Evolutionary conservation across 2,888 invertebrate genomes (phyloP), one percentile per base, ranked within the genome.

Genomic region (Stictocephala bisonia): DNA sequence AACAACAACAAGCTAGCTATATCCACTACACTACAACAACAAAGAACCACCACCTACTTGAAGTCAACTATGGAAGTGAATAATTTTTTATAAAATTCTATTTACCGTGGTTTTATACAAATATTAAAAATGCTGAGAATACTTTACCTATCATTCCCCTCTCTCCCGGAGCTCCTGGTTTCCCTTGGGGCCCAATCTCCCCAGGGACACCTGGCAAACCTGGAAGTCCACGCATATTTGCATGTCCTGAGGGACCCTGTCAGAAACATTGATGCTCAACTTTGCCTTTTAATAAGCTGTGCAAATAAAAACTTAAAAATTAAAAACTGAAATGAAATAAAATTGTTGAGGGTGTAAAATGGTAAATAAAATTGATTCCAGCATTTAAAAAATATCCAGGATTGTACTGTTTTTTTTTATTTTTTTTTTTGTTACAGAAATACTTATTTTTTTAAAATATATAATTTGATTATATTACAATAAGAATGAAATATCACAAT

Each of bases 181-280:
- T 77, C 53, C 89, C 89, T 81, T 84, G 80, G 80, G 84, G 87
- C 84, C 87, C 91, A 84, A 81, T 79, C 78, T 87, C 86, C 78
- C 89, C 88, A 80, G 86, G 86, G 75, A 83, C 84, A 74, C 91
- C 91, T 24, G 89, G 88, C 58, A 88, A 87, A 74, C 91, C 91
- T 51, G 89, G 89, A 74, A 88, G 88, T 75, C 92, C 92, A 80
- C 88, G 87, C 79, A 86, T 85, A 82, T 88, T 85, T 77, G 88
- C 88, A 78, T 85, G 84, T 79, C 87, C 88, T 50, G 18, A 31
- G 40, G 41, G 20, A 18, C 70, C 71, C 71, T 71, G 71, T 58
- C 44, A 44, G 58, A 24, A 71, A 71, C 71, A 64, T 44, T 6
- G n/a, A 2, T 20, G 41, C 64, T 64, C 64, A 60, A 58, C 58